These are phyloP conservation scores for Aulostomus chinensis DNA, from an alignment of 2,797 vertebrate genomes.

Conservation along the genomic window DNA sequence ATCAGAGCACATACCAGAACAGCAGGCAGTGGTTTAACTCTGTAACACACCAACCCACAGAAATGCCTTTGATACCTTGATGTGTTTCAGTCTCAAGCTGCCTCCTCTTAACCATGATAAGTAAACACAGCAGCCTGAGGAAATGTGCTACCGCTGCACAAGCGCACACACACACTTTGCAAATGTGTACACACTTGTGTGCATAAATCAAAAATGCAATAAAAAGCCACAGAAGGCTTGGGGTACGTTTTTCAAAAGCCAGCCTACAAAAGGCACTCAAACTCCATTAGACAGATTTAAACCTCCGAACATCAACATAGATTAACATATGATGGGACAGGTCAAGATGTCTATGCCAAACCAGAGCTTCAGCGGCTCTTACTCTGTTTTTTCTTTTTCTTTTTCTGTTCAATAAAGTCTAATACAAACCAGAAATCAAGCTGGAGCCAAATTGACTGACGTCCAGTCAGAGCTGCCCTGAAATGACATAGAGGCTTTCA, in stretches of 20 bases:
- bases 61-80: constrained; percentile 79
- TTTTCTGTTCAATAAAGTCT: constrained; percentile 23
- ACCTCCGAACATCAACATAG: constrained; percentile 12
- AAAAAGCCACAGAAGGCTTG: constrained; percentile 45
- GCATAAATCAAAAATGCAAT: constrained; percentile 55
- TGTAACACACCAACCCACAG: constrained; percentile 71
- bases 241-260: constrained; percentile 39
- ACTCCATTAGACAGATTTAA: constrained; percentile 29
- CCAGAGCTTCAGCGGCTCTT: constrained; percentile 7
- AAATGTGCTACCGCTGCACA: constrained; percentile 43
- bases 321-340: constrained; percentile 18
- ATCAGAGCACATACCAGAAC: constrained; percentile 78
- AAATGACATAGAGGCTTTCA: constrained; percentile 34
- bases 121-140: constrained; percentile 68
- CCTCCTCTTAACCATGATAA: constrained; percentile 63
- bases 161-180: constrained; percentile 16
- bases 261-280: constrained; percentile 18
- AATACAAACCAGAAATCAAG: constrained; percentile 36
- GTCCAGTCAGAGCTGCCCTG: constrained; percentile 28
- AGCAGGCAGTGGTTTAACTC: constrained; percentile 77
- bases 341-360: constrained; percentile 20
- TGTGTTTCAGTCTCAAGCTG: constrained; percentile 67
- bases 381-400: neutral
- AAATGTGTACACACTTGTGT: constrained; percentile 39
- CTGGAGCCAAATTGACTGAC: constrained; percentile 33